Base-by-base conservation (phyloP, 2,888 invertebrate genomes). In the Tiliacea aurago region DNA sequence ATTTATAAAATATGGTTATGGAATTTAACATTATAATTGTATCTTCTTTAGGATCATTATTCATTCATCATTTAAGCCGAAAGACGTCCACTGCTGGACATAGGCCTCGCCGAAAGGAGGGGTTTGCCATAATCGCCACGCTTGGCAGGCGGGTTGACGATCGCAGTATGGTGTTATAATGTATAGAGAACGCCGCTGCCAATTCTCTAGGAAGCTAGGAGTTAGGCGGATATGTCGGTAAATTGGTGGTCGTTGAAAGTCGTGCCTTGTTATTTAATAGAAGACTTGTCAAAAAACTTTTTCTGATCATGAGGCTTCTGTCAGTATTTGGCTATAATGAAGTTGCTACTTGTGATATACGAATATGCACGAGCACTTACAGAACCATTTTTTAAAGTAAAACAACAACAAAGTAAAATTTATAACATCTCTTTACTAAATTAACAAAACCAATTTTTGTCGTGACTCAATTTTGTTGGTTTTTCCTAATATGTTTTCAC, bases 1-100 rank as follows among this genome's bases (percentile, higher is more conserved):
- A 67, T 76, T 37, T 73, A 11, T 56, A 53, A 67, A 45, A 23
- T 66, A 7, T 18, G 10, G 3, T 45, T 18, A 49, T 15, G 9
- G 9, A 59, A 61, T 55, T 28, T 18, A 18, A 41, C 41, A 43
- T 11, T 45, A 13, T 23, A 47, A 10, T 20, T 1, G 18, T 20
- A 5, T 47, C 1, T 47, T 45, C 10, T 18, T 62, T 43, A 23
- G 5, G 15, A 20, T 28, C 3, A 28, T 28, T 3, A 28, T 28
- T 28, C 28, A 28, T 1, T 28, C 28, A 28, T 28, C 28, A 28
- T 28, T 28, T 28, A 1, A 28, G 28, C 28, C 28, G 28, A 28
- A 28, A 28, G 28, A 28, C 28, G 28, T 28, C 28, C 28, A 28
- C 28, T 28, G 2, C 28, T 28, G 28, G 28, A 28, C 28, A 28